Base-by-base conservation (phyloP, 2,797 vertebrate species). In the Neosilurus mollespiculum region DNA sequence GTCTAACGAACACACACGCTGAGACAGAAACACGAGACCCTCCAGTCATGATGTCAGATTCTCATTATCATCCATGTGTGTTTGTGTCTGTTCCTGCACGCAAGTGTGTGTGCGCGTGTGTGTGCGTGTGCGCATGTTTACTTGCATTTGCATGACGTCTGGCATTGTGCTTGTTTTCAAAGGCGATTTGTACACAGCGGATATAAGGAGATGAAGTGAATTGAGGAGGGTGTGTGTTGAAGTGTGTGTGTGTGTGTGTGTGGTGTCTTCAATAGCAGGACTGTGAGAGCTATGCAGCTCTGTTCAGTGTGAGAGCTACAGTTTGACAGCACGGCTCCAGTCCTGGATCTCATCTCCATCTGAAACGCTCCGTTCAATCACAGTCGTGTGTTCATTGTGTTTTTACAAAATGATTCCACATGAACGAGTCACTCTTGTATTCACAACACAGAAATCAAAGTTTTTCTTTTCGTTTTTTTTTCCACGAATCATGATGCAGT, bases 1-100 rank as follows among this genome's bases (percentile, higher is more conserved):
- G 43, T 69, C 51, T 34, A 58, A 67, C 22, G 61, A 62, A 81
- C 67, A 62, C 34, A 30, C 76, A 83, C 54, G 51, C 78, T 83
- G 49, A 73, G 88, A 89, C 83, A 85, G 91, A 92, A 93, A 94
- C 91, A 88, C 89, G 85, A 91, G 91, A 92, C 92, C 90, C 85
- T 77, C 83, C 88, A 56, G 82, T 81, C 86, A 89, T 95, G 94
- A 95, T 93, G 94, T 95, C 92, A 95, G 93, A 94, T 92, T 94
- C 91, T 91, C 92, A 93, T 94, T 93, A 94, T 84, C 90, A 85
- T 37, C 83, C 84, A 88, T 89, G 34, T 62, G 51, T 67, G 69
- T 73, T 49, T 81, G 69, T 67, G 58, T 67, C 34, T 72, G 80
- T 73, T 86, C 88, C 20, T 54, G 43, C 37, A 70, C 64, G 78